A percentile compares a stretch with the other conserved stretches of the same genome.
Conservation (phyloP, 2,113 vertebrate genomes). For the Syrmaticus mikado region DNA sequence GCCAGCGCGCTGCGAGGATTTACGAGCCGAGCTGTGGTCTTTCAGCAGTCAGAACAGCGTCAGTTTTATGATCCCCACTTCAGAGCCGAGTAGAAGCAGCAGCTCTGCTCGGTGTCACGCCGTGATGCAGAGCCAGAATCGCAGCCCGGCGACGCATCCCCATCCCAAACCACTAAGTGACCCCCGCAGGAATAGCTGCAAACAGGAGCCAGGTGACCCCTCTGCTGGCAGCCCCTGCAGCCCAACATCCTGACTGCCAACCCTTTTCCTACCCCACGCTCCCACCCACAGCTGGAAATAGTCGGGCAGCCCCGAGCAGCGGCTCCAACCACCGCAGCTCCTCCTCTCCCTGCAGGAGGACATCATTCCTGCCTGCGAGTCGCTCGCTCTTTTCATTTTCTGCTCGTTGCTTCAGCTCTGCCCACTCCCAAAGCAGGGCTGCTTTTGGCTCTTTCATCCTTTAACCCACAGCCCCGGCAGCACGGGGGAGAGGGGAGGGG, state of each 20-base stretch:
- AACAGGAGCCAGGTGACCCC: background rate
- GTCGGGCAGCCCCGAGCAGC: background rate
- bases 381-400: background rate
- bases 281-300: background rate
- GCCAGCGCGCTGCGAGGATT: background rate
- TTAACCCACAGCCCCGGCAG: background rate
- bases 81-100: background rate
- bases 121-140: background rate
- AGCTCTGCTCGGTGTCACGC: fast-evolving
- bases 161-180: background rate
- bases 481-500: background rate
- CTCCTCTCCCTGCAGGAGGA: background rate
- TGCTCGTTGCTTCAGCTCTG: background rate
- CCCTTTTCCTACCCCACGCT: background rate
- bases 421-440: background rate
- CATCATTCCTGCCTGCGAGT: background rate
- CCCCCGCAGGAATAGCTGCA: background rate
- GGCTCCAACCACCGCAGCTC: background rate
- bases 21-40: background rate
- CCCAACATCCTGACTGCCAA: background rate
- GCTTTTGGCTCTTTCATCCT: background rate
- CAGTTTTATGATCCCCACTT: background rate
- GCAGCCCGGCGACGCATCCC: background rate
- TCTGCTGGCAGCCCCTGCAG: background rate
- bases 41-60: background rate